A percentile compares a stretch with the other conserved stretches of the same genome.
Conservation (phyloP, 2,888 invertebrate genomes). For the Drosophila colorata region DNA sequence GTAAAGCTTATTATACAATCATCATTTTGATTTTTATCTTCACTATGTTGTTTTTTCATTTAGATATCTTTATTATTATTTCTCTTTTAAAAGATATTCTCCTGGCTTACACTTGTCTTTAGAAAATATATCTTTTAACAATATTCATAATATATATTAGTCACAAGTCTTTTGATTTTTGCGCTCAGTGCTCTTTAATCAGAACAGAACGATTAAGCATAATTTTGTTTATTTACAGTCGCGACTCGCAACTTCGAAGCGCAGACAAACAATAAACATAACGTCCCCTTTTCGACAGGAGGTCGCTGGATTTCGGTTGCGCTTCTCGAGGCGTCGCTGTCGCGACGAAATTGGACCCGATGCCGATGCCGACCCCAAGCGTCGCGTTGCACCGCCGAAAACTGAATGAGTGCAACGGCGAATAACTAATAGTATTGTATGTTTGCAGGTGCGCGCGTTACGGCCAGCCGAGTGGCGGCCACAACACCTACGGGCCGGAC, state of each 20-base stretch:
- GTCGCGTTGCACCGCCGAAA: conserved; percentile 64
- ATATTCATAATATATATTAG: not conserved
- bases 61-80: too few species aligned
- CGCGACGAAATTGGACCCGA: conserved; percentile 59
- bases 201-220: conserved; percentile 20
- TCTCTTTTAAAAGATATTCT: too few species aligned
- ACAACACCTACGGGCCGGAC: conserved; percentile 27
- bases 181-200: not conserved
- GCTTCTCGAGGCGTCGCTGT: conserved; percentile 25
- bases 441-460: not conserved
- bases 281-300: conserved; percentile 24
- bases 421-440: conserved; percentile 38
- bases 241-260: conserved; percentile 9
- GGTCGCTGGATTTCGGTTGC: conserved; percentile 20
- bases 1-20: too few species aligned
- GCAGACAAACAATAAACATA: conserved; percentile 38
- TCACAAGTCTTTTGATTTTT: too few species aligned
- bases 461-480: conserved; percentile 1
- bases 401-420: conserved; percentile 66
- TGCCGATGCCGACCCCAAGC: conserved; percentile 11
- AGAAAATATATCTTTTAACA: not conserved
- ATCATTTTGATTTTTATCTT: not conserved
- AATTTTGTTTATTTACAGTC: conserved; percentile 47
- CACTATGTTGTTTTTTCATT: not conserved
- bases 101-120: too few species aligned